Conservation (phyloP, 2,113 vertebrate species). For the Cromileptes altivelis region DNA sequence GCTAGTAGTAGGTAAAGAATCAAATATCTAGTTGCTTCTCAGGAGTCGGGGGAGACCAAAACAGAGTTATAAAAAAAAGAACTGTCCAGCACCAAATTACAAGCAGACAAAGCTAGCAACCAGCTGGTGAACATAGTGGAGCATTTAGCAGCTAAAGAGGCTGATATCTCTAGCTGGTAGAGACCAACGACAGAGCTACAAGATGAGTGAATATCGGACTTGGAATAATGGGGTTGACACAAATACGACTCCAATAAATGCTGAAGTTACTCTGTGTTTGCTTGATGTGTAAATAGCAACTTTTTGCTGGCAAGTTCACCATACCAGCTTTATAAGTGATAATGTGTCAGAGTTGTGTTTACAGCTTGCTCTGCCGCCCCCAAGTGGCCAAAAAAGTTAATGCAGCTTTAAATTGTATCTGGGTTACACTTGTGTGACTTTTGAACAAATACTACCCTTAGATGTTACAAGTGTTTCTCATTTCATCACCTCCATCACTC, state of each 20-base stretch:
- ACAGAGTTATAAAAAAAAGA: no score
- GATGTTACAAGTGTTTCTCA: conserved; percentile 69
- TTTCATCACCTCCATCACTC: conserved; percentile 70
- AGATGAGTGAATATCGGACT: neutral
- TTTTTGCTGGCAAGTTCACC: no score
- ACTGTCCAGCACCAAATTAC: neutral
- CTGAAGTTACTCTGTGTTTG: neutral
- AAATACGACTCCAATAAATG: neutral
- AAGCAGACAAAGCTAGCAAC: neutral
- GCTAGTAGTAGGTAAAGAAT: neutral
- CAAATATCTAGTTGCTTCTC: no score
- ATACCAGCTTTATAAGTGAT: neutral
- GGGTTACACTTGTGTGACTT: conserved; percentile 41
- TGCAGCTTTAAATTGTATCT: neutral
- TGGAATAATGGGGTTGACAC: no score
- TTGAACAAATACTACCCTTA: conserved; percentile 47
- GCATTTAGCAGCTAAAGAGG: neutral
- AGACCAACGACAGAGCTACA: neutral
- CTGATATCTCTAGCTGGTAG: no score
- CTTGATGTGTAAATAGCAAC: neutral
- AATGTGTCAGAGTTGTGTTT: neutral
- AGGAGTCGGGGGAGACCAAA: no score
- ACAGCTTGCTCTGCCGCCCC: conserved; percentile 12
- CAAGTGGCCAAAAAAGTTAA: neutral
- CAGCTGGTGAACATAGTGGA: neutral